Conservation (phyloP, 2,888 invertebrate species). For the Eudasyphora cyanicolor region DNA sequence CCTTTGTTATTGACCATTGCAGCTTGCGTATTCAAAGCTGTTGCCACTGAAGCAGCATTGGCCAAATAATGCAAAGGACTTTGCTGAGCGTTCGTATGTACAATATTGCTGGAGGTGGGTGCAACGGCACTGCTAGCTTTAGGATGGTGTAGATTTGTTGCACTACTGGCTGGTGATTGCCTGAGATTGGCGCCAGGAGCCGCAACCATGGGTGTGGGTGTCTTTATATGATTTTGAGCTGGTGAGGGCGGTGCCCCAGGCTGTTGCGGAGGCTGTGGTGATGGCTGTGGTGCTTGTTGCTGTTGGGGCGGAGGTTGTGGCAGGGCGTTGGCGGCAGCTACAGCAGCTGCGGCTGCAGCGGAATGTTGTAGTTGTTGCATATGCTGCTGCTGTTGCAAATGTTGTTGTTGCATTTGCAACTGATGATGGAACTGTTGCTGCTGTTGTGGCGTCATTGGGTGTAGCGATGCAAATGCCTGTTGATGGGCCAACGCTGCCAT, state of each 20-base stretch:
- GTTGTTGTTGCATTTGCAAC: slow-evolving; percentile 69
- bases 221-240: slow-evolving; percentile 35
- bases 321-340: slow-evolving; percentile 50
- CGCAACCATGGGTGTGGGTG: neutral
- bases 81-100: slow-evolving; percentile 57
- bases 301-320: slow-evolving; percentile 59
- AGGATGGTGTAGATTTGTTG: slow-evolving; percentile 49
- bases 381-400: slow-evolving; percentile 69
- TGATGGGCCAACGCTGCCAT: slow-evolving; percentile 70
- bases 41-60: slow-evolving; percentile 62
- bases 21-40: slow-evolving; percentile 50
- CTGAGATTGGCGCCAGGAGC: slow-evolving; percentile 29
- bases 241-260: slow-evolving; percentile 41
- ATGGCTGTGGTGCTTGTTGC: slow-evolving; percentile 40
- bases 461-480: slow-evolving; percentile 68
- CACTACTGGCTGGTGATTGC: slow-evolving; percentile 21
- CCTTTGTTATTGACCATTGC: slow-evolving; percentile 45
- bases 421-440: slow-evolving; percentile 70
- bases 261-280: slow-evolving; percentile 53
- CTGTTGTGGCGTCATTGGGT: slow-evolving; percentile 68
- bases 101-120: slow-evolving; percentile 22
- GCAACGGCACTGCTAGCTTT: too few relatives aligned
- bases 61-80: slow-evolving; percentile 67
- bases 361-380: slow-evolving; percentile 66
- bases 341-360: slow-evolving; percentile 47